A percentile compares a stretch with the other conserved stretches of the same genome.
Conservation (phyloP, 2,113 vertebrate species). For the Equus przewalskii region DNA sequence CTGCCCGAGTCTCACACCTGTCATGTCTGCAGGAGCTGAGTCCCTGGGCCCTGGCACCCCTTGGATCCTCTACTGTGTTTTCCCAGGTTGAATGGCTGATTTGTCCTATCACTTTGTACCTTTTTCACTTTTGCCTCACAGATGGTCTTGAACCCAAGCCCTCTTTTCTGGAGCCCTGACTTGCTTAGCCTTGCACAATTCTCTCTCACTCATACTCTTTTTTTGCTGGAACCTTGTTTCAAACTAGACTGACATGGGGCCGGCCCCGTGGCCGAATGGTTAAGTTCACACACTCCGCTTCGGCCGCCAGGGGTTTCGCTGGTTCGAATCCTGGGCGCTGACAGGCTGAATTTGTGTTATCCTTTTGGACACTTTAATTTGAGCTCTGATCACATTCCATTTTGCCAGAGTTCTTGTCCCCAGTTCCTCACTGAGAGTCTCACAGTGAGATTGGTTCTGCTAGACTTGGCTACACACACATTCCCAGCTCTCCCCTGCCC, state of each 20-base stretch:
- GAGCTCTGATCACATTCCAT: neutral
- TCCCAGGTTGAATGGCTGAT: neutral
- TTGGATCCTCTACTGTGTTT: too few relatives aligned
- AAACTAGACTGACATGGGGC: too few relatives aligned
- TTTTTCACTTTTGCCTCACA: neutral
- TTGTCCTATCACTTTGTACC: neutral
- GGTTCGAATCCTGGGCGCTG: too few relatives aligned
- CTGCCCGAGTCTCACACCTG: neutral
- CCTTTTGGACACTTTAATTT: neutral
- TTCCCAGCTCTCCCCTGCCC: neutral
- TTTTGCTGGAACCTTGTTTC: neutral
- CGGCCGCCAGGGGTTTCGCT: too few relatives aligned
- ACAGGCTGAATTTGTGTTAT: neutral
- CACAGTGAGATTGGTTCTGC: neutral
- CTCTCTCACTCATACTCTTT: neutral
- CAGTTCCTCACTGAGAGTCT: neutral
- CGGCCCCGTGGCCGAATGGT: too few relatives aligned
- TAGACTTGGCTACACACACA: neutral
- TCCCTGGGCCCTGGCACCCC: too few relatives aligned
- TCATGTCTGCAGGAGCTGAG: accelerated
- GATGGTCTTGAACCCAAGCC: neutral
- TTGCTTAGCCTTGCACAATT: neutral
- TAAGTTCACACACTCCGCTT: too few relatives aligned
- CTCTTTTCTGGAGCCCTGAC: neutral
- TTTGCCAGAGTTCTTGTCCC: neutral